Evolutionary conservation across 1,140 invertebrate species (phyloP).

Genomic region (Pinna nobilis): DNA sequence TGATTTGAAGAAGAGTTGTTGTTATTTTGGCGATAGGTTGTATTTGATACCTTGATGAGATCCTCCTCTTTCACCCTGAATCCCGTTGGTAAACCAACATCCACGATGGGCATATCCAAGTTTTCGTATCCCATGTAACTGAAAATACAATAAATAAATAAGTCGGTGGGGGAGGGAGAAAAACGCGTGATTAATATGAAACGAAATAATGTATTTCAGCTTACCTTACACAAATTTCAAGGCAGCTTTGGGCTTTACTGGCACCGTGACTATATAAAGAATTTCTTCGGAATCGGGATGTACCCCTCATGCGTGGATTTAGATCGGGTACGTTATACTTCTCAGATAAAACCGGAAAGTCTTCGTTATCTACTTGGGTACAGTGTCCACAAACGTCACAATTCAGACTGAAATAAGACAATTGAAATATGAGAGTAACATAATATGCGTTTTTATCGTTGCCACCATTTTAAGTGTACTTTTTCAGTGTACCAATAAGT

Average conservation of each 20-base stretch:
- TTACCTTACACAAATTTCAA: constrained; percentile 58
- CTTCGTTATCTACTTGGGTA: constrained; percentile 3
- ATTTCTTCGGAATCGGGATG: constrained; percentile 25
- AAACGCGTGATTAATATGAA: not conserved
- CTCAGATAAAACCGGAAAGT: constrained; percentile 19
- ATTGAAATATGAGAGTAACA: no score
- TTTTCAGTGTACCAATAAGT: no score
- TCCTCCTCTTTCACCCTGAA: constrained; percentile 62
- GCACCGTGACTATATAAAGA: constrained; percentile 20
- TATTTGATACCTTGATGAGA: constrained; percentile 51
- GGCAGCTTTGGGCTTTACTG: constrained; percentile 30
- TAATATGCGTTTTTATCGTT: no score
- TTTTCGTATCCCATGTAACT: constrained; percentile 59
- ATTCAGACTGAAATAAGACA: not conserved
- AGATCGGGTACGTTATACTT: constrained; percentile 34
- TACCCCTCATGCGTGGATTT: constrained; percentile 30
- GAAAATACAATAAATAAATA: constrained; percentile 2
- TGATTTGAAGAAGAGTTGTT: not conserved
- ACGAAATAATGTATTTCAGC: not conserved
- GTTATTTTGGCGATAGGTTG: not conserved
- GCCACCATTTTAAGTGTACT: no score
- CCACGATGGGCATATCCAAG: constrained; percentile 70
- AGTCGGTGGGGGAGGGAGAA: not conserved
- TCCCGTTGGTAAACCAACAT: constrained; percentile 72
- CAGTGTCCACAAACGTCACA: constrained; percentile 43